These are phyloP conservation scores for Hydropsyche tenuis DNA, from an alignment of 1,140 invertebrate species.

Conservation along the genomic window DNA sequence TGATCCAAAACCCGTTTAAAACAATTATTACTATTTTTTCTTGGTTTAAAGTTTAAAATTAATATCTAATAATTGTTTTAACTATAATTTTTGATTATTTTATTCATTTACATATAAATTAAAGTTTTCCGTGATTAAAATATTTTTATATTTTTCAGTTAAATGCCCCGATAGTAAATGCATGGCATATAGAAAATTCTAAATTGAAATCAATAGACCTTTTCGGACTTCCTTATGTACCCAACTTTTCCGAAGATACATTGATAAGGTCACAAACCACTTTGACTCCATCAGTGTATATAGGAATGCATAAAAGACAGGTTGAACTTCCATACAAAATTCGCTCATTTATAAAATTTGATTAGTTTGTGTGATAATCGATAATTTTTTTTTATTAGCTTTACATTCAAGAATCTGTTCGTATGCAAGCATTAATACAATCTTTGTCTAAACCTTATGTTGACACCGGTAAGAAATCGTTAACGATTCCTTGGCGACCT, in stretches of 20 bases:
- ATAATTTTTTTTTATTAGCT: constrained; percentile 58
- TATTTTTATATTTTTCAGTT: constrained; percentile 66
- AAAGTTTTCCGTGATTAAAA: too few species aligned
- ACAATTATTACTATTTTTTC: too few species aligned
- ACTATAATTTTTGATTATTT: constrained; percentile 10
- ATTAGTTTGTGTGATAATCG: too few species aligned
- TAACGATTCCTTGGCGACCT: constrained; percentile 73
- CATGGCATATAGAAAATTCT: constrained; percentile 75
- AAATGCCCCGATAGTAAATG: constrained; percentile 81
- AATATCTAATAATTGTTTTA: constrained; percentile 30
- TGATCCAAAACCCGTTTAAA: too few species aligned
- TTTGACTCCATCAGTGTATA: constrained; percentile 74
- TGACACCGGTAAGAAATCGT: neutral
- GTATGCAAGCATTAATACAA: constrained; percentile 46
- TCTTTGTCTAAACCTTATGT: constrained; percentile 25
- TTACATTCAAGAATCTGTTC: constrained; percentile 77
- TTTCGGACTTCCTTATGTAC: constrained; percentile 62
- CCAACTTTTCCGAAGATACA: constrained; percentile 5
- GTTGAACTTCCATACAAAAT: too few species aligned
- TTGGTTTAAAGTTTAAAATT: too few species aligned
- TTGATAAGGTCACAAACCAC: constrained; percentile 44
- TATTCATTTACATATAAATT: neutral
- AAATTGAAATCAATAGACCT: constrained; percentile 76
- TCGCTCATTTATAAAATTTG: too few species aligned
- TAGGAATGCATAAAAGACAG: constrained; percentile 87